A percentile compares a stretch with the other conserved stretches of the same genome.
Evolutionary conservation across 1,140 invertebrate genomes (phyloP).

Genomic region (Neomicropteryx cornuta): DNA sequence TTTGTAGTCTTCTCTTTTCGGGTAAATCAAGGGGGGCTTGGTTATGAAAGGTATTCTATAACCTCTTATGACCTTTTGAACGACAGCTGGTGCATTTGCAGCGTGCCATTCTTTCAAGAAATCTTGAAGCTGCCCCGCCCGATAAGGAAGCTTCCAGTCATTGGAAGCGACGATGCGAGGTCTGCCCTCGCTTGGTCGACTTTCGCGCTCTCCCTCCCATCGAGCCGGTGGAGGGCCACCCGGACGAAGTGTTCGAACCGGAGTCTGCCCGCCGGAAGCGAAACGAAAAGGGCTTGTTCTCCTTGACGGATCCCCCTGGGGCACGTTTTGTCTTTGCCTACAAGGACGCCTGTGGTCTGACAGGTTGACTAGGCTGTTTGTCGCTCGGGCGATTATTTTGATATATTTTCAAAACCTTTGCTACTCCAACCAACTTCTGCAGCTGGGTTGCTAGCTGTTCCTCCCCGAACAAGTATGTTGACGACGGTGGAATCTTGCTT

Average conservation of each 20-base stretch:
- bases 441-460: conserved; percentile 12
- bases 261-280: conserved; percentile 9
- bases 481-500: conserved; percentile 12
- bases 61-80: neutral
- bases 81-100: neutral
- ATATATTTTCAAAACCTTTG: conserved; percentile 1
- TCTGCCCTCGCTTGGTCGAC: too few relatives aligned
- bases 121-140: neutral
- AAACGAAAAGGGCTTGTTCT: conserved; percentile 12
- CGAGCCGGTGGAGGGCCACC: too few relatives aligned
- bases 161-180: too few relatives aligned
- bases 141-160: too few relatives aligned
- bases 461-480: conserved; percentile 15
- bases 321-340: too few relatives aligned
- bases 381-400: conserved; percentile 11
- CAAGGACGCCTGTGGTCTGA: conserved; percentile 8
- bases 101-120: neutral
- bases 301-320: conserved; percentile 13
- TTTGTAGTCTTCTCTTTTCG: neutral
- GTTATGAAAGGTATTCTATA: neutral
- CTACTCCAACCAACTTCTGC: conserved; percentile 13
- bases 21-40: neutral
- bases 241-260: neutral
- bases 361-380: conserved; percentile 7
- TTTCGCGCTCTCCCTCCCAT: too few relatives aligned